Evolutionary conservation across 23 tunicate genomes (phyloP), one percentile per base, ranked within the genome.

Genomic region (Trididemnum nubilum): DNA sequence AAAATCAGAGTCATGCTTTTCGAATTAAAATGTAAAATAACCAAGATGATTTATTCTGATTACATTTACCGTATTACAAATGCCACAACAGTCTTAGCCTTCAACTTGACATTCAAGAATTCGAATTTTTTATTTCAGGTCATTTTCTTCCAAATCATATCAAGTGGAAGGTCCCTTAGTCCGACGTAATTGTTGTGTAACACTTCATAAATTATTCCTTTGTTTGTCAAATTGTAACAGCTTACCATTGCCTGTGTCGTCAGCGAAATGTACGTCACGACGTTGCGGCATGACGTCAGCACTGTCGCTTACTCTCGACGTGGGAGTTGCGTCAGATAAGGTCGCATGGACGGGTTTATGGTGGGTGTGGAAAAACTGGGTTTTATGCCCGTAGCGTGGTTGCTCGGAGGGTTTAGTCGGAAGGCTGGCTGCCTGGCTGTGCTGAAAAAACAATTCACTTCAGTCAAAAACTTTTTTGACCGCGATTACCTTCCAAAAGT

Each of bases 281-380:
- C 38, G 38, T 67, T 67, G 37, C 74, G n/a, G 31, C n/a, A 7
- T 67, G 74, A 67, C 74, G 74, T 67, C 37, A 33, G 38, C 37
- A 9, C 15, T 15, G 15, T 44, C 54, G 15, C 9, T 15, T 44
- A 15, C 9, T 44, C 12, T 7, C 15, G 54, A 44, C 54, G 54
- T 44, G 12, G 54, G 54, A 9, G 54, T 44, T 44, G 54, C 54
- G 15, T 44, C 54, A 44, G 54, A 44, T 15, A 15, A 44, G 54
- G 54, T 44, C 9, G 54, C 54, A 44, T 44, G 54, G 54, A 44
- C 54, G 12, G 38, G 37, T 31, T 33, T 32, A 33, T 67, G 74
- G 7, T 31, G 18, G 12, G 7, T 31, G 38, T 15, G 31, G 38
- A 30, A 33, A 9, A 5, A 32, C 5, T 67, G 74, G 21, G 9